Base-by-base conservation (phyloP, 2,888 invertebrate species). In the Pogonocherus hispidulus region DNA sequence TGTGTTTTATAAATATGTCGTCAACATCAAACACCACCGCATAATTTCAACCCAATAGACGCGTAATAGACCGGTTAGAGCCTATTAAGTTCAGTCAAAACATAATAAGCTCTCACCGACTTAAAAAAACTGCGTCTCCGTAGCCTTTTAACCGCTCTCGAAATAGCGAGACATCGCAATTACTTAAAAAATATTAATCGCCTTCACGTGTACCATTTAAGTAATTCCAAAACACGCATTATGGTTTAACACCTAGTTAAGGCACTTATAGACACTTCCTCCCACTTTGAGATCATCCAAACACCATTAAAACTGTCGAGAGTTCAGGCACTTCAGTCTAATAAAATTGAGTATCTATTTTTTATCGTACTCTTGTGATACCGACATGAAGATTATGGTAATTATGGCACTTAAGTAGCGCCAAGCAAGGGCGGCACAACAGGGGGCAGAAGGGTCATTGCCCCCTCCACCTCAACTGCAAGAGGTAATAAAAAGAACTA, bases 221-320 rank as follows among this genome's bases (percentile, higher is more conserved):
- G 62, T 66, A 66, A 68, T 68, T 60, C 44, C n/a, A 68, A 68
- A 66, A 65, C 72, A 69, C 67, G 67, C 70, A 65, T 72, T 72
- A 70, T 65, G 37, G 55, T 51, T 66, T 68, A 56, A 14, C 68
- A 71, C 68, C 66, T 71, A 68, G 67, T 66, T 49, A 9, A 27
- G 63, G 62, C 69, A 57, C 63, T 66, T 52, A 59, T 49, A 11
- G 47, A 11, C 41, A 64, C 62, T 46, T 62, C 62, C 62, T 62
- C 51, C 51, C 62, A 47, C 70, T 70, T 73, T 67, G 32, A 67
- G 68, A 69, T 67, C 72, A 49, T 73, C 75, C 75, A 74, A 76
- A 78, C 75, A 76, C 72, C 74, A 74, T 78, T 73, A 20, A 70
- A 14, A 71, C 71, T 63, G 71, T 69, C 71, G 68, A 71, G 67